Evolutionary conservation across 1,140 invertebrate species (phyloP), one percentile per base, ranked within the genome.

Genomic region (Colletes gigas): DNA sequence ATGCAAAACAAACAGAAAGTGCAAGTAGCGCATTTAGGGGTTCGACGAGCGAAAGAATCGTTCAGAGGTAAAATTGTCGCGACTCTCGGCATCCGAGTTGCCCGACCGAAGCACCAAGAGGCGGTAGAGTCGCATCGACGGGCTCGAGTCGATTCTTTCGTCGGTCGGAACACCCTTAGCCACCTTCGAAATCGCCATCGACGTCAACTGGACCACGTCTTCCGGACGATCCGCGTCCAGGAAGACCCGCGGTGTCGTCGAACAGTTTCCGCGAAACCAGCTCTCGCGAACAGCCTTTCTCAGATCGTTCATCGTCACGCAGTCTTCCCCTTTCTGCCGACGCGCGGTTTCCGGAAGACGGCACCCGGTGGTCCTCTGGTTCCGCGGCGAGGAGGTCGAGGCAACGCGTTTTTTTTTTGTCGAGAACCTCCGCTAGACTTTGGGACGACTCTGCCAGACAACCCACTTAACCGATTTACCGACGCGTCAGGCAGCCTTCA

Each of bases 391-490:
- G 54, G 60, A 4, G 68, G 15, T 50, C 59, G 39, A 0, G 71
- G 52, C 19, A 59, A 41, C 30, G 55, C 39, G 55, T 9, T 10
- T 0, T 3, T 3, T 0, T 12, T 41, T 76, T 88, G 88, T 84
- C 89, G 88, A 74, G 92, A 93, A 93, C 86, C 92, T 92, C 91
- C 90, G 92, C 91, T 92, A 93, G 92, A 93, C 90, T 82, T 87
- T 77, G 75, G 84, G 83, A 83, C 83, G 60, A 80, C 74, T 79
- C 68, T 81, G 75, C 73, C 80, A 41, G 77, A 86, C 73, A 60
- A 79, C 62, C 30, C 41, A 69, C 68, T 62, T 57, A 72, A 68
- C 17, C 41, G 65, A 60, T 52, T 71, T 7, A 50, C 39, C 76
- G 65, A 71, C 50, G 66, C 59, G 69, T 60, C 62, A 63, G 79